These are phyloP conservation scores for Drosophila gunungcola DNA, from an alignment of 1,140 invertebrate species.

Conservation along the genomic window DNA sequence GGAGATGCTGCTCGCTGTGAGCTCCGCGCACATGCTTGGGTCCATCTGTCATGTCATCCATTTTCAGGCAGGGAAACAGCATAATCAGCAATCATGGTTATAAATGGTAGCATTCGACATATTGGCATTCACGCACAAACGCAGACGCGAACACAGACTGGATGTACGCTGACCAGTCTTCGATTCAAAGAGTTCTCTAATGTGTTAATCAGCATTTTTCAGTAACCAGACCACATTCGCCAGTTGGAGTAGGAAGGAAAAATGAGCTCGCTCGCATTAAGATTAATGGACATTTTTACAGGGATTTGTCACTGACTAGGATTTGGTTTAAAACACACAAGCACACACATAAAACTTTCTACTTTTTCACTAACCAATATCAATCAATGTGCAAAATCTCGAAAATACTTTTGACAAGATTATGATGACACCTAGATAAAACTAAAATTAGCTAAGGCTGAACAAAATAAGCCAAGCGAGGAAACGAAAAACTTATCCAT, in stretches of 20 bases:
- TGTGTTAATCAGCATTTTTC: slow-evolving; percentile 83
- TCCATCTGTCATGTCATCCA: slow-evolving; percentile 85
- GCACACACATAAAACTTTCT: slow-evolving; percentile 24
- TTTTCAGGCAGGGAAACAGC: slow-evolving; percentile 81
- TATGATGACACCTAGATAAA: slow-evolving; percentile 55
- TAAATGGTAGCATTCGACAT: slow-evolving; percentile 84
- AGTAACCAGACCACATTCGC: slow-evolving; percentile 63
- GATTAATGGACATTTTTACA: slow-evolving; percentile 62
- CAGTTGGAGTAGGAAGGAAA: slow-evolving; percentile 18
- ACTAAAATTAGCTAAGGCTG: slow-evolving; percentile 47
- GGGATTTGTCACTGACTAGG: slow-evolving; percentile 63
- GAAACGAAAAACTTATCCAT: slow-evolving; percentile 53
- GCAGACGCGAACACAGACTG: slow-evolving; percentile 10
- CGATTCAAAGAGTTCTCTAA: slow-evolving; percentile 72
- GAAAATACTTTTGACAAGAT: slow-evolving; percentile 41
- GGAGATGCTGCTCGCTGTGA: slow-evolving; percentile 45
- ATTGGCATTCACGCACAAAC: slow-evolving; percentile 73
- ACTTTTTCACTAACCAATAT: slow-evolving; percentile 31
- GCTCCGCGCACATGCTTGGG: slow-evolving; percentile 60
- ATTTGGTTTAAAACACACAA: slow-evolving; percentile 56
- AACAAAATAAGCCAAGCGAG: slow-evolving; percentile 30
- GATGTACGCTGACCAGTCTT: slow-evolving; percentile 35
- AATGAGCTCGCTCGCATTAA: slow-evolving; percentile 27
- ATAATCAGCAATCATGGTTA: slow-evolving; percentile 84
- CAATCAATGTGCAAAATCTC: slow-evolving; percentile 48